Evolutionary conservation across 2,888 invertebrate genomes (phyloP).

Genomic region (Resseliella maxima): DNA sequence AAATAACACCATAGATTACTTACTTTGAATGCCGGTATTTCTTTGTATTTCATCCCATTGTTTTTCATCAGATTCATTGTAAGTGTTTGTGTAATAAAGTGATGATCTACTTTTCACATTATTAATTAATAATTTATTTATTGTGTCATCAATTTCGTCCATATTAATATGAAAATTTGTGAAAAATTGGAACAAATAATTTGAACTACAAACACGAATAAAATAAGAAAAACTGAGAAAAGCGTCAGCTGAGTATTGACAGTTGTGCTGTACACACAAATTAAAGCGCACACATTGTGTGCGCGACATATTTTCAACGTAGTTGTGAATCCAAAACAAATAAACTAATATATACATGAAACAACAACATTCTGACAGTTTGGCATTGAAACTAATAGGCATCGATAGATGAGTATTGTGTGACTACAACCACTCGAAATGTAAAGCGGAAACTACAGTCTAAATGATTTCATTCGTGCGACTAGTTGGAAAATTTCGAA

Average conservation of each 20-base stretch:
- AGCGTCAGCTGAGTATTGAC: neutral
- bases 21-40: conserved; percentile 22
- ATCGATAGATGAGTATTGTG: neutral
- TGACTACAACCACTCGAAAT: neutral
- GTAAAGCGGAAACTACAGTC: neutral
- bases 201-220: neutral
- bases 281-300: neutral
- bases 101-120: neutral
- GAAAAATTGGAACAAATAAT: too few relatives aligned
- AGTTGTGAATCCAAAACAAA: conserved; percentile 2
- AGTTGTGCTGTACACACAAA: conserved; percentile 9
- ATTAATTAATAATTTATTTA: neutral
- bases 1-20: neutral
- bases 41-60: conserved; percentile 29
- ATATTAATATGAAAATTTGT: neutral
- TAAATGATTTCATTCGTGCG: neutral
- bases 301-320: neutral
- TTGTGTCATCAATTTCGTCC: neutral
- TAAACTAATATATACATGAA: neutral
- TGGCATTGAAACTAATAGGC: neutral
- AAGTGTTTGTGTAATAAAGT: neutral
- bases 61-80: neutral
- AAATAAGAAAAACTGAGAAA: neutral
- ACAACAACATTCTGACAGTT: neutral
- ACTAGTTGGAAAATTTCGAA: neutral